These are phyloP conservation scores for Puntigrus tetrazona DNA, from an alignment of 2,113 vertebrate species.

Conservation along the genomic window DNA sequence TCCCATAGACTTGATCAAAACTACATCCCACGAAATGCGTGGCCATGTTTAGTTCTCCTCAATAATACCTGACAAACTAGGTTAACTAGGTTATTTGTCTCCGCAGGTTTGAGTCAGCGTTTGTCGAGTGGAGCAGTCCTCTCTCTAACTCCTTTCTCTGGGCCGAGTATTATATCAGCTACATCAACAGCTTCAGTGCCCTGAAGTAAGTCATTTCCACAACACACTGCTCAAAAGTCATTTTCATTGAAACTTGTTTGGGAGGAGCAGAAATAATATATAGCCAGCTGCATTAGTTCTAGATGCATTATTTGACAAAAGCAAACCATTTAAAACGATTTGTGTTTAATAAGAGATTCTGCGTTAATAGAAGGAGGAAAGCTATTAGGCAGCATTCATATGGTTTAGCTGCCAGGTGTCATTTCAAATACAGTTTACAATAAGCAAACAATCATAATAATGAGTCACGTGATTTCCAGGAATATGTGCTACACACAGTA, in stretches of 20 bases:
- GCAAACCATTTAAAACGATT: neutral
- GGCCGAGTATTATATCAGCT: slow-evolving; percentile 66
- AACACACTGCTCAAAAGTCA: neutral
- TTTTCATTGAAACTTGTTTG: neutral
- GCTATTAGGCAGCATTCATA: neutral
- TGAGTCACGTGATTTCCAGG: slow-evolving; percentile 27
- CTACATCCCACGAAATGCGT: neutral
- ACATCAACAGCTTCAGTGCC: slow-evolving; percentile 74
- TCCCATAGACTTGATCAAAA: neutral
- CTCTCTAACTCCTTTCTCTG: slow-evolving; percentile 46
- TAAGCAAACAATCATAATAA: neutral
- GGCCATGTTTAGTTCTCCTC: neutral
- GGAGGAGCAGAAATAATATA: neutral
- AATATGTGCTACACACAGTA: neutral
- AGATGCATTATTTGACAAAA: neutral
- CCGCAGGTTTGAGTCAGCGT: slow-evolving; percentile 67
- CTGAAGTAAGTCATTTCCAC: slow-evolving; percentile 69
- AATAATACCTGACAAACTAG: neutral
- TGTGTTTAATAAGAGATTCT: too few relatives aligned
- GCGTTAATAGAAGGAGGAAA: neutral
- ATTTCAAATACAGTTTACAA: neutral
- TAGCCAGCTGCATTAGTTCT: neutral
- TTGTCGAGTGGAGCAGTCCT: slow-evolving; percentile 52
- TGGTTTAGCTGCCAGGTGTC: neutral
- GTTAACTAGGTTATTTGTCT: neutral